phyloP scores from a whole-genome alignment of 2,113 vertebrate genomes.

The human region DNA sequence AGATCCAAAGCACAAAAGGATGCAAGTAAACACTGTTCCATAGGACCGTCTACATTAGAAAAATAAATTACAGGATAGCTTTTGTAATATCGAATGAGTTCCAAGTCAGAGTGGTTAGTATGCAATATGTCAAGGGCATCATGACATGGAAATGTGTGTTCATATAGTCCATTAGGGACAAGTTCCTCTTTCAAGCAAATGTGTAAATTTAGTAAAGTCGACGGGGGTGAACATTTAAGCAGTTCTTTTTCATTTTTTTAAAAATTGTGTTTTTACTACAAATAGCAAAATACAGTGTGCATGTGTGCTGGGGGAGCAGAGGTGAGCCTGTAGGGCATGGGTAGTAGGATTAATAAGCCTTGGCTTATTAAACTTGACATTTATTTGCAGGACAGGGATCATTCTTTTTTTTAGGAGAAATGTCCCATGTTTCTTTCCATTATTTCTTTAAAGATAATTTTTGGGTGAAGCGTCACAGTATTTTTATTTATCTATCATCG shows the following conservation, averaged over 20 bases:
- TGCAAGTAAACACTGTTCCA: not conserved
- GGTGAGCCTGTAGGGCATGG: not conserved
- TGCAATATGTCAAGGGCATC: slow-evolving; percentile 40
- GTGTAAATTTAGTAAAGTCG: slow-evolving; percentile 45
- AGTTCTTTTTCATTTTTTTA: not conserved
- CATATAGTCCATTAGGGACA: slow-evolving; percentile 50
- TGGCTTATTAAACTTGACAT: not conserved
- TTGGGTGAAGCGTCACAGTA: slow-evolving; percentile 7
- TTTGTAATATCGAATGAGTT: not conserved
- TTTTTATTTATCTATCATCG: slow-evolving; percentile 5
- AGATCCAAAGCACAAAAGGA: slow-evolving; percentile 1
- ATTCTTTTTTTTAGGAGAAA: not conserved
- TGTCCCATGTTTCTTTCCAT: not conserved
- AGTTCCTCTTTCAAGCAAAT: slow-evolving; percentile 60
- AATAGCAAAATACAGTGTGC: not conserved
- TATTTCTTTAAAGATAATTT: slow-evolving; percentile 51
- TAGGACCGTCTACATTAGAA: not conserved
- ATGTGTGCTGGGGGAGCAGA: not conserved
- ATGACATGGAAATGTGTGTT: slow-evolving; percentile 70
- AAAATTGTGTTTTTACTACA: slow-evolving; percentile 11
- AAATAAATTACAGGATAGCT: not conserved
- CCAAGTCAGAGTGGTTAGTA: slow-evolving; percentile 30
- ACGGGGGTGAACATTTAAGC: not conserved
- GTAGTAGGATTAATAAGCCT: not conserved
- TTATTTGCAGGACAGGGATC: not conserved